These are phyloP conservation scores for Stratiomys singularior DNA, from an alignment of 2,888 invertebrate genomes.

Conservation along the genomic window DNA sequence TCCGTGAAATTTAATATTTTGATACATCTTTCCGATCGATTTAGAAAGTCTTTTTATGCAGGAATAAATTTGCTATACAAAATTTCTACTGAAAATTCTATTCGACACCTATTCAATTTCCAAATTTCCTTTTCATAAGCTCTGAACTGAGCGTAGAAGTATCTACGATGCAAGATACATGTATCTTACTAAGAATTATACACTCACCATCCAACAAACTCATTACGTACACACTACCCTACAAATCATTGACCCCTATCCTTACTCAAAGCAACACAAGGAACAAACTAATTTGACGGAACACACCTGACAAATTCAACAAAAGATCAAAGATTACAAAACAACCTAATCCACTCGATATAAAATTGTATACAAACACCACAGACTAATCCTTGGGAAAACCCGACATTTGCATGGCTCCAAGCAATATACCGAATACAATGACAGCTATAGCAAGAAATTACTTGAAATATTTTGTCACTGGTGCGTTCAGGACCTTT, in stretches of 20 bases:
- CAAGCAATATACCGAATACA: background rate
- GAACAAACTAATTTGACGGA: background rate
- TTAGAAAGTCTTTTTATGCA: no score
- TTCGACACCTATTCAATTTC: no score
- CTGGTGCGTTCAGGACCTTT: background rate
- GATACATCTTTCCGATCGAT: no score
- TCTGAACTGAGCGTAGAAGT: no score
- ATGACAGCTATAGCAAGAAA: background rate
- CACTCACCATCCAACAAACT: no score
- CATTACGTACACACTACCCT: background rate
- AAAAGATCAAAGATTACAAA: slow-evolving; percentile 5
- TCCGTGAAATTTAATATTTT: no score
- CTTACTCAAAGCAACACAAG: slow-evolving; percentile 2
- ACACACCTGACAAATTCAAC: slow-evolving; percentile 1
- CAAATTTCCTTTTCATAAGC: no score
- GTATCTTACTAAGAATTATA: no score
- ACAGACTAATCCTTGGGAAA: slow-evolving; percentile 36
- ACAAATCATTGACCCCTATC: background rate
- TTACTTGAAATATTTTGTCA: background rate
- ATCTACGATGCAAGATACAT: no score
- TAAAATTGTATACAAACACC: slow-evolving; percentile 23
- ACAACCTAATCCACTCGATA: slow-evolving; percentile 12
- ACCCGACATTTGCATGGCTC: slow-evolving; percentile 38
- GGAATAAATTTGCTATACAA: no score
- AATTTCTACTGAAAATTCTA: no score